Base-by-base conservation (phyloP, 1,140 invertebrate species). In the Micrasema longulum region DNA sequence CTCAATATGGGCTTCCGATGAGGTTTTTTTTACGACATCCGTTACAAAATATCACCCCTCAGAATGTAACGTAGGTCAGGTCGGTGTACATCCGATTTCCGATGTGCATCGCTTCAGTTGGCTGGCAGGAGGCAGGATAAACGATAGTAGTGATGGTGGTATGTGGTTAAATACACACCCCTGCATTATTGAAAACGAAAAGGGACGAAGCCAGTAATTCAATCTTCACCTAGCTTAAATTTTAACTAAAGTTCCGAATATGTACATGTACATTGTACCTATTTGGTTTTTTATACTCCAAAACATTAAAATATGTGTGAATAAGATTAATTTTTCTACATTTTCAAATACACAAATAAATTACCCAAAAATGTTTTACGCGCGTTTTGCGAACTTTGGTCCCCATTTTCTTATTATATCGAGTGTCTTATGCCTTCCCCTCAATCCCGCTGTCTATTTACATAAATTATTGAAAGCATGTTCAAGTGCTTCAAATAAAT, bases 61-160 rank as follows among this genome's bases (percentile, higher is more conserved):
- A n/a, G 6, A 23, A 14, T 18, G 18, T 64, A 41, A 36, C 16
- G 57, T 62, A 26, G 43, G 41, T 22, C 22, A 26, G 7, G 36
- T 60, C 14, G 55, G 35, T 23, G 55, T 14, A 55, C 55, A 41
- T 64, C 60, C 60, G 60, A 64, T 64, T 60, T 64, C 60, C 60
- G 60, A 64, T 64, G 12, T 11, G 41, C 23, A 12, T 14, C 23
- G 60, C 41, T 64, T 45, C 60, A 45, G 18, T 14, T 45, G 22
- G 10, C 41, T 20, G 20, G n/a, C 38, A 64, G 38, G 41, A 36
- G n/a, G 26, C 3, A 31, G 7, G 26, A 31, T 31, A 31, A 7
- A 31, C 26, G 26, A 7, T 31, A 31, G 26, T 31, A 7, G 26
- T 31, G 7, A 7, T 31, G 26, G 26, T 31, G 7, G 26, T 31